A percentile compares a stretch with the other conserved stretches of the same genome.
Conservation (phyloP, 1,140 invertebrate species). For the Camponotus pennsylvanicus region DNA sequence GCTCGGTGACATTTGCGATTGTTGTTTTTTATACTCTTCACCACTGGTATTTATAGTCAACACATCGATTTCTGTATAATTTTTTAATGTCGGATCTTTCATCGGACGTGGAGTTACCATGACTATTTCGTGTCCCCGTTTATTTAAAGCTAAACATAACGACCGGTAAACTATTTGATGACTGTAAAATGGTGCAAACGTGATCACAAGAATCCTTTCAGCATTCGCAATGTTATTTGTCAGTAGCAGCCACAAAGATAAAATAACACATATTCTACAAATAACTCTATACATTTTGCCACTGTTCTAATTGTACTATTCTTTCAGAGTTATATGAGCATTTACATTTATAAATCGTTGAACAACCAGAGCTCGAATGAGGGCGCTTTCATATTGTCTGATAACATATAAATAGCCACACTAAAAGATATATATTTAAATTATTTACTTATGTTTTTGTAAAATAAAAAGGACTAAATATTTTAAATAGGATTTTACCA, state of each 20-base stretch:
- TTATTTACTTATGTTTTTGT: too few species aligned
- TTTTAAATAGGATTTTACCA: too few species aligned
- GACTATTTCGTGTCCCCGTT: slow-evolving; percentile 84
- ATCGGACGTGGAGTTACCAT: slow-evolving; percentile 79
- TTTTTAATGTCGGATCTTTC: slow-evolving; percentile 70
- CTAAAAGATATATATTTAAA: too few species aligned
- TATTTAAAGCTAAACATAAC: slow-evolving; percentile 78
- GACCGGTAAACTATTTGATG: slow-evolving; percentile 86
- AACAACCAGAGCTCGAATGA: background rate
- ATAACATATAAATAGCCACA: too few species aligned
- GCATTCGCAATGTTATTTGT: background rate
- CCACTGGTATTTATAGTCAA: rapidly evolving
- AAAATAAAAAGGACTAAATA: too few species aligned
- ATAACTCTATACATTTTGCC: slow-evolving; percentile 6
- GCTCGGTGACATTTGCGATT: background rate
- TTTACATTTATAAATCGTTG: background rate
- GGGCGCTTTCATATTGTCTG: too few species aligned
- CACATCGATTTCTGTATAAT: slow-evolving; percentile 72
- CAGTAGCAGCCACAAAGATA: background rate
- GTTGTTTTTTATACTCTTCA: too few species aligned
- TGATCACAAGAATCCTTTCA: slow-evolving; percentile 85
- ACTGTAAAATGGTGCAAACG: slow-evolving; percentile 85
- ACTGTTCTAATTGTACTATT: background rate
- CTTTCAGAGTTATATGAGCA: background rate
- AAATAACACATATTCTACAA: background rate